Conservation (phyloP, 2,113 vertebrate genomes). For the Balaenoptera acutorostrata region DNA sequence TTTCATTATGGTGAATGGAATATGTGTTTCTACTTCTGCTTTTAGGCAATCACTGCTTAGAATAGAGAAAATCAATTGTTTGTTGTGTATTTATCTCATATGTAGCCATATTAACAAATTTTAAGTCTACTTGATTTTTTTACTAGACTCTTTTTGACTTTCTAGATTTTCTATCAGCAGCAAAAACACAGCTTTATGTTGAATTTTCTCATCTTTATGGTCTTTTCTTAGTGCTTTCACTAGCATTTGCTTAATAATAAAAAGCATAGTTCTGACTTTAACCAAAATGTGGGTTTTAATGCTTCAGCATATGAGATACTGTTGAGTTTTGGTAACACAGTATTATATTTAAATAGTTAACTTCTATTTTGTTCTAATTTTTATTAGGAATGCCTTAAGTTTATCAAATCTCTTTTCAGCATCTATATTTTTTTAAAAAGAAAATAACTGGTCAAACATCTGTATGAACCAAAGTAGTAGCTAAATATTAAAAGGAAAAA, state of each 20-base stretch:
- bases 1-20: neutral
- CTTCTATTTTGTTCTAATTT: neutral
- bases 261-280: neutral
- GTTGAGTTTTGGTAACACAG: neutral
- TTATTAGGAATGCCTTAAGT: neutral
- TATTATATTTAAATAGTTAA: neutral
- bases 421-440: neutral
- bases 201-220: neutral
- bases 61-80: neutral
- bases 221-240: neutral
- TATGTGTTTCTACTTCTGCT: neutral
- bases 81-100: neutral
- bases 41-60: neutral
- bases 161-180: neutral
- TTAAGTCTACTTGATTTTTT: neutral
- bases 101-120: neutral
- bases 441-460: neutral
- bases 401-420: neutral
- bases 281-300: neutral
- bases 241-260: neutral
- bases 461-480: neutral
- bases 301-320: neutral
- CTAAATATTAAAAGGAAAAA: neutral
- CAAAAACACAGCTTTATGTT: neutral
- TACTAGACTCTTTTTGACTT: neutral